Evolutionary conservation across 2,113 vertebrate species (phyloP), one percentile per base, ranked within the genome.

Genomic region (Microcebus lehilahytsara): DNA sequence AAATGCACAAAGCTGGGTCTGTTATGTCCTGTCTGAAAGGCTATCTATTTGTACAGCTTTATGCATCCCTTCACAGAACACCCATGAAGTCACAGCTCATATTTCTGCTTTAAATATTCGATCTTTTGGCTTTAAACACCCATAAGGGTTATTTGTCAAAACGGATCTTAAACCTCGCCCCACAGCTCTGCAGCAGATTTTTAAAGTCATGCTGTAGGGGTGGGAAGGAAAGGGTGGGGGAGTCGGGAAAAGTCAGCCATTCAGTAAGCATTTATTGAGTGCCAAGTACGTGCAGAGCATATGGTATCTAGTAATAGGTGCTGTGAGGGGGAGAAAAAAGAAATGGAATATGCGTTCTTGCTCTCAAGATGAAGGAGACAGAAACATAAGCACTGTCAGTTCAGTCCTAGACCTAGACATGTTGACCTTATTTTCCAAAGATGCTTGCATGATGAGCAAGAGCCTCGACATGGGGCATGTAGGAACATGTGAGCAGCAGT

Each of bases 71-170:
- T 98, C 97, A 97, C 95, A 93, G 98, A 97, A 98, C 97, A 98
- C 98, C 97, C 98, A 98, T 98, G 97, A 97, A 97, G 96, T 97
- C 94, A 97, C 98, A 98, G 97, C 96, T 98, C 98, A 98, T 98
- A 98, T 98, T 98, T 98, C 98, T 96, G 71, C 96, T 96, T 95
- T 97, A 97, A 98, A 98, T 98, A 98, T 97, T 97, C 93, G 27
- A 97, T 98, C 97, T 97, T 98, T 98, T 97, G 98, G 87, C 96
- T 98, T 97, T 97, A 97, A 97, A 98, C 92, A 96, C 96, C 96
- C 97, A 92, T 95, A 98, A 97, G 95, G 95, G 89, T 97, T 97
- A 98, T 98, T 98, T 98, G 97, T 98, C 98, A 98, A 98, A 96
- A 96, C 0, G 75, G 92, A 97, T 97, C 97, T 97, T 97, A 97